Evolutionary conservation across 2,888 invertebrate species (phyloP).

Genomic region (Carabus problematicus): DNA sequence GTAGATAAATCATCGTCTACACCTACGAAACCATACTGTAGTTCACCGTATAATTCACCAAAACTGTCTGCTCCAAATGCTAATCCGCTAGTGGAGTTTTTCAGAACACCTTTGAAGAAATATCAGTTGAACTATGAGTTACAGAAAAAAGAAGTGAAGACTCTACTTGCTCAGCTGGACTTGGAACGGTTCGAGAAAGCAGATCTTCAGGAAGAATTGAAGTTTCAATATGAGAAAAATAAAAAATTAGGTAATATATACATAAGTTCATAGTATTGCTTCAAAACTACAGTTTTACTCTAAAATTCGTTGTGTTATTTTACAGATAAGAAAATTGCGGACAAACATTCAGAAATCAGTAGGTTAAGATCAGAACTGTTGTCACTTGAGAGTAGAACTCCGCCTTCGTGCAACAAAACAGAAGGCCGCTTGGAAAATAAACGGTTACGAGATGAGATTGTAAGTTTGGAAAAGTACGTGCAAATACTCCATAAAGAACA

Average conservation of each 20-base stretch:
- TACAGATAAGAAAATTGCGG: constrained; percentile 55
- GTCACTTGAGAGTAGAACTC: constrained; percentile 51
- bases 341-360: constrained; percentile 57
- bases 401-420: constrained; percentile 17
- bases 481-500: constrained; percentile 62
- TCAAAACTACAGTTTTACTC: too few relatives aligned
- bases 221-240: constrained; percentile 62
- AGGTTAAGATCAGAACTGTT: constrained; percentile 54
- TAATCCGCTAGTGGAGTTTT: constrained; percentile 52
- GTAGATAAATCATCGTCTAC: constrained; percentile 3
- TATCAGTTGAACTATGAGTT: constrained; percentile 11
- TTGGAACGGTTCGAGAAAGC: constrained; percentile 69
- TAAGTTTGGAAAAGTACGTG: constrained; percentile 63
- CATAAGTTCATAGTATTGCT: too few relatives aligned
- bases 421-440: constrained; percentile 52
- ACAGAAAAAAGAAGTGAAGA: constrained; percentile 58
- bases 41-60: constrained; percentile 13
- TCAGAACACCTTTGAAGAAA: constrained; percentile 51
- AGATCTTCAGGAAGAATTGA: constrained; percentile 68
- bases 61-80: not conserved
- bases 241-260: constrained; percentile 61
- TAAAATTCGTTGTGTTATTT: not conserved
- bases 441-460: constrained; percentile 60
- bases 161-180: constrained; percentile 66
- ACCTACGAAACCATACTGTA: constrained; percentile 4